A percentile compares a stretch with the other conserved stretches of the same genome.
phyloP scores from a whole-genome alignment of 2,888 invertebrate genomes.

The Blomia tropicalis region DNA sequence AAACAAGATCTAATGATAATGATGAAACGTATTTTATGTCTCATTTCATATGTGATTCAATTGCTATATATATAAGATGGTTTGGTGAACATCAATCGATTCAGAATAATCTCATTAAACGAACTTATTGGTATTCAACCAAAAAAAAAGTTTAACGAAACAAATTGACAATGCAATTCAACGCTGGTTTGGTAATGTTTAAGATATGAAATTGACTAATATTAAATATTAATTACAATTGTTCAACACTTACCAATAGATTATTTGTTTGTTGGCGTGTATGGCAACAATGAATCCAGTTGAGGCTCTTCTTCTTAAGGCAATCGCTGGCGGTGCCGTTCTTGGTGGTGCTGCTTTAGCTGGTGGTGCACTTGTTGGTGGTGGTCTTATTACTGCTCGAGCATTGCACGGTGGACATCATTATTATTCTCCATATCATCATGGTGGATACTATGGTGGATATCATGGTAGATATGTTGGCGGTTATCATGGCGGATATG shows the following conservation, averaged over 20 bases:
- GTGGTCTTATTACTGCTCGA: background rate
- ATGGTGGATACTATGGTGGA: background rate
- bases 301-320: background rate
- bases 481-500: background rate
- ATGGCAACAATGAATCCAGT: background rate
- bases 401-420: background rate
- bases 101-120: background rate
- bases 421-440: background rate
- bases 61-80: too few relatives aligned
- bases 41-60: too few relatives aligned
- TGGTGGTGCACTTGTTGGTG: constrained; percentile 6
- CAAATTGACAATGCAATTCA: background rate
- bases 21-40: too few relatives aligned
- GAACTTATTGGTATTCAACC: too few relatives aligned
- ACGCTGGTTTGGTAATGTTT: background rate
- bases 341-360: background rate
- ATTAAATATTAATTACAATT: background rate
- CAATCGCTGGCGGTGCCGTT: background rate
- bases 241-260: background rate
- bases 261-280: background rate
- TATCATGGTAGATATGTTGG: background rate
- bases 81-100: background rate
- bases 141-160: too few relatives aligned
- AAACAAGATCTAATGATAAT: background rate
- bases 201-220: background rate